phyloP scores from a whole-genome alignment of 2,888 invertebrate genomes.

The Aspidiotus destructor region DNA sequence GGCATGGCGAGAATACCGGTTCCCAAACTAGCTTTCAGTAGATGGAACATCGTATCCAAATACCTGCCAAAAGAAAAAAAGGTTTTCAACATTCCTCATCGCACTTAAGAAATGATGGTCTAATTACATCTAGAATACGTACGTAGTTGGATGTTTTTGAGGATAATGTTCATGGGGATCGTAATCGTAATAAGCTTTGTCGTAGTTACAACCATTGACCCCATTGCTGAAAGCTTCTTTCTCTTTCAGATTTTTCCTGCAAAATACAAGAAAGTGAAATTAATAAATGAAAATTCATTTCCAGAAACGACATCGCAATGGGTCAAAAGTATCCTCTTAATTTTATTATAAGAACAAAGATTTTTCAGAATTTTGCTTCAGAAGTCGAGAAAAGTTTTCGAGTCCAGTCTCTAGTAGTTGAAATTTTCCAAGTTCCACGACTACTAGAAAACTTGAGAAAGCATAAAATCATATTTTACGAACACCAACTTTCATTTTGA shows the following conservation, averaged over 20 bases:
- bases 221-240: constrained; percentile 10
- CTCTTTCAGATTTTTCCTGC: constrained; percentile 8
- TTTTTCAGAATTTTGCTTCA: too few species aligned
- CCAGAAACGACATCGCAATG: too few species aligned
- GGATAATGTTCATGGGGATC: constrained; percentile 58
- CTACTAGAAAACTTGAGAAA: too few species aligned
- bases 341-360: too few species aligned
- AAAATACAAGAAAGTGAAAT: too few species aligned
- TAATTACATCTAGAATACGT: constrained; percentile 41
- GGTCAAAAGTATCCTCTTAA: too few species aligned
- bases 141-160: constrained; percentile 65
- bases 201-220: not conserved
- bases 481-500: too few species aligned
- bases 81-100: not conserved
- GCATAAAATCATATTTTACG: too few species aligned
- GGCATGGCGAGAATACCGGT: constrained; percentile 90
- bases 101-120: not conserved
- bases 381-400: too few species aligned
- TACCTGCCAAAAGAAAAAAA: constrained; percentile 47
- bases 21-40: constrained; percentile 81
- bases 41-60: constrained; percentile 68
- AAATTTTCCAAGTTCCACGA: too few species aligned
- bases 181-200: constrained; percentile 42
- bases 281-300: too few species aligned
- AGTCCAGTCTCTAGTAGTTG: too few species aligned